These are phyloP conservation scores for Cryptotis parvus DNA, from an alignment of 2,113 vertebrate species.

Conservation along the genomic window DNA sequence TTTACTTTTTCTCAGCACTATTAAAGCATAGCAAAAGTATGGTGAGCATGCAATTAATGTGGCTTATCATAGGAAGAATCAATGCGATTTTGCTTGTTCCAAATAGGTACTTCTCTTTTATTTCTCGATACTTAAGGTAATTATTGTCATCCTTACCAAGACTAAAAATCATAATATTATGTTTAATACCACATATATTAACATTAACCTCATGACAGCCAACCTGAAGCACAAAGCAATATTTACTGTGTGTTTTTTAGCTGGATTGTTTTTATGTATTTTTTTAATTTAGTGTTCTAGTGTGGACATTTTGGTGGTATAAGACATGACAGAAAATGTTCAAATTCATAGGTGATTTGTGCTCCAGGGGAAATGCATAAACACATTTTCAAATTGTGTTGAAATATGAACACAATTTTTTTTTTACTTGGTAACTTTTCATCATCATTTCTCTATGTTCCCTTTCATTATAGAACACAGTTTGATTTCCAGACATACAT, in stretches of 20 bases:
- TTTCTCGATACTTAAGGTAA: not conserved
- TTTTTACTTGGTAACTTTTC: not conserved
- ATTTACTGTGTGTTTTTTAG: too few relatives aligned
- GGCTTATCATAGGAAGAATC: not conserved
- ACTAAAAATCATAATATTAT: not conserved
- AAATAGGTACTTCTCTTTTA: not conserved
- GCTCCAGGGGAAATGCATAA: not conserved
- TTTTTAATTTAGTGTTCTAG: not conserved
- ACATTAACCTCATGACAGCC: not conserved
- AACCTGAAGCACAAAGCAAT: not conserved
- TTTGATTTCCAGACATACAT: slow-evolving; percentile 54
- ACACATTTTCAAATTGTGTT: slow-evolving; percentile 33
- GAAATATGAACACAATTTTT: slow-evolving; percentile 16
- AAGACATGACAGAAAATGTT: not conserved
- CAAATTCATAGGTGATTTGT: not conserved
- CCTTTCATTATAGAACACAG: not conserved
- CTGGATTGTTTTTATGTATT: too few relatives aligned
- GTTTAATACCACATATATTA: not conserved
- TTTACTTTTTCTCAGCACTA: not conserved
- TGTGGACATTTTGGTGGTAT: not conserved
- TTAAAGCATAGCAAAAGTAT: not conserved
- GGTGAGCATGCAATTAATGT: not conserved
- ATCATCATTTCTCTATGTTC: not conserved
- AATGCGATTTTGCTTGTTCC: not conserved
- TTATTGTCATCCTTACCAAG: not conserved